Conservation (phyloP, 2,113 vertebrate genomes). For the Acrocephalus kingi region DNA sequence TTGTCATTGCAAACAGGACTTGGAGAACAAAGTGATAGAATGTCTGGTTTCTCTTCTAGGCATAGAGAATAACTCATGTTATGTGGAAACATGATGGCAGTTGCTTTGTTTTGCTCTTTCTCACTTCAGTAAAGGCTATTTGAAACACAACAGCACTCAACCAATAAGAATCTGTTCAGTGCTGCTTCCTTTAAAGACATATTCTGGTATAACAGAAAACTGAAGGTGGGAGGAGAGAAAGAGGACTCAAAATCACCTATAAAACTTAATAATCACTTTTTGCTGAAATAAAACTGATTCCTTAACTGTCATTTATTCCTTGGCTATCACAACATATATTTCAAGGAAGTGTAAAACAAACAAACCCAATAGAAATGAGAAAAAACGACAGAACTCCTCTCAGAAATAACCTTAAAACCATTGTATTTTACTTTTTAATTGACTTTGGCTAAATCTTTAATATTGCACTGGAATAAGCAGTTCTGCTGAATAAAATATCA, state of each 20-base stretch:
- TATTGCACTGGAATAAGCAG: not conserved
- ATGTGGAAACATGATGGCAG: not conserved
- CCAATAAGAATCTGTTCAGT: not conserved
- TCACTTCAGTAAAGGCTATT: not conserved
- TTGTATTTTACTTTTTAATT: not conserved
- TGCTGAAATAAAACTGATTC: not conserved
- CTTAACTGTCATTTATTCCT: not conserved
- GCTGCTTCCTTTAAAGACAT: not conserved
- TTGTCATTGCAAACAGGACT: not conserved
- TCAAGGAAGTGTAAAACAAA: not conserved
- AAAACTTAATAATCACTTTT: not conserved
- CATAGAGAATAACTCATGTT: not conserved
- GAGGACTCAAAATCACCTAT: not conserved
- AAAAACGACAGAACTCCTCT: not conserved
- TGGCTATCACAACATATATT: not conserved
- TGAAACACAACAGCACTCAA: not conserved
- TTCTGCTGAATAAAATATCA: not conserved
- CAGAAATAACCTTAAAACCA: not conserved
- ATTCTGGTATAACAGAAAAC: not conserved
- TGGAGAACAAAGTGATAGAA: not conserved
- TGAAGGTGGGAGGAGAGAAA: not conserved
- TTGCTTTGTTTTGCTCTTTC: constrained; percentile 18
- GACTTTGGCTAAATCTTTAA: not conserved
- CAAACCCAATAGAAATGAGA: not conserved
- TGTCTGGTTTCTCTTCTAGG: not conserved